Percentiles rank a stretch among this genome's conserved stretches.
phyloP scores from a whole-genome alignment of 2,113 vertebrate genomes.

The Solea senegalensis region DNA sequence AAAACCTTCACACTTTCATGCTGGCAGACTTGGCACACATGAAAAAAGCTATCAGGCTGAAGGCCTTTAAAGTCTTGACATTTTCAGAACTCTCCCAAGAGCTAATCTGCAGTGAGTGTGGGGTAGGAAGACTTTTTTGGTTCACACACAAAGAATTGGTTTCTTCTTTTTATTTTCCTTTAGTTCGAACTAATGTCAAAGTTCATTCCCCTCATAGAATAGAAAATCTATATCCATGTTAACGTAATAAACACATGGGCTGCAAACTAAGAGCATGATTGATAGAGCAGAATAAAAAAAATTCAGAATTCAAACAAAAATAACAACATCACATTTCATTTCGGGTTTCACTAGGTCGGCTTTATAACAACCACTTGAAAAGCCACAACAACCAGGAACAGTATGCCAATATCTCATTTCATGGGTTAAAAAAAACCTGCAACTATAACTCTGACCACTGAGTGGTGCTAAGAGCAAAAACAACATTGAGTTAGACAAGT shows the following conservation, averaged over 20 bases:
- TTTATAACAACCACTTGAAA: neutral
- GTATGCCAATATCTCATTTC: too few species aligned
- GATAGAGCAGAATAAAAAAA: too few species aligned
- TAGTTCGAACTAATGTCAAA: neutral
- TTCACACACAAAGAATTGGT: neutral
- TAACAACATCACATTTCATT: neutral
- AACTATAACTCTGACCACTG: neutral
- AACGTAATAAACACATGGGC: neutral
- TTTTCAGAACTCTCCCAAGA: constrained; percentile 16
- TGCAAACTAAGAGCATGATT: too few species aligned
- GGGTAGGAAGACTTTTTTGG: constrained; percentile 1
- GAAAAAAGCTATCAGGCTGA: neutral
- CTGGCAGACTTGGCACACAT: constrained; percentile 11
- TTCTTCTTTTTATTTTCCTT: neutral
- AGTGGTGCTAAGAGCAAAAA: neutral
- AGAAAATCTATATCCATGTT: neutral
- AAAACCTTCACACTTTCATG: constrained; percentile 27
- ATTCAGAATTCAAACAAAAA: neutral
- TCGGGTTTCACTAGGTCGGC: neutral
- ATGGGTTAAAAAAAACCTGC: neutral
- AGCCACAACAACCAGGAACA: neutral
- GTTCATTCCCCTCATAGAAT: neutral
- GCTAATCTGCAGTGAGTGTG: constrained; percentile 21
- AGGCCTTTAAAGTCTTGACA: constrained; percentile 32
- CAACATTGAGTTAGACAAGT: too few species aligned